Conservation (phyloP, 2,113 vertebrate species). For the Microcebus murinus region DNA sequence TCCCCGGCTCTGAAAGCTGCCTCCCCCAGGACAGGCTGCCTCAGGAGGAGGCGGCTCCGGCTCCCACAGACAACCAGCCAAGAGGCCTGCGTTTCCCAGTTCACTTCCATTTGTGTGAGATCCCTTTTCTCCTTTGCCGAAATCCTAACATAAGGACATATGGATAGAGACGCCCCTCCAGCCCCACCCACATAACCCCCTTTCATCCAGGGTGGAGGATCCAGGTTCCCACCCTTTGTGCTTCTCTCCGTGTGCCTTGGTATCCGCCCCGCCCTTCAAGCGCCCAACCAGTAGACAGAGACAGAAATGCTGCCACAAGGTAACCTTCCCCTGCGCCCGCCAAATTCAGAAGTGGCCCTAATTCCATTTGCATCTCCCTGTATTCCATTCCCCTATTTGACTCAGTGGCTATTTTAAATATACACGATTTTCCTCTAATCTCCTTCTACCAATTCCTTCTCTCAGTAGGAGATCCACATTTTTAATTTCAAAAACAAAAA, state of each 20-base stretch:
- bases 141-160: background rate
- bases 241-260: rapidly evolving
- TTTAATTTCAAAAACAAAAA: background rate
- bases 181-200: rapidly evolving
- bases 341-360: background rate
- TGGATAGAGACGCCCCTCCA: background rate
- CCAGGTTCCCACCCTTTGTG: no score
- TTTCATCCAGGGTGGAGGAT: background rate
- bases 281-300: background rate
- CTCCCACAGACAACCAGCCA: rapidly evolving
- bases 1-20: background rate
- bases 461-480: background rate
- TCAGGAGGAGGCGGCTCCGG: no score
- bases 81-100: background rate
- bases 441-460: background rate
- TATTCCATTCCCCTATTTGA: no score
- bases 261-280: background rate
- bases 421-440: background rate
- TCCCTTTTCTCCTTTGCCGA: background rate
- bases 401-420: background rate
- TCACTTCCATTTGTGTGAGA: no score
- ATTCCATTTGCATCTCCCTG: background rate
- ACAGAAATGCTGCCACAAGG: background rate
- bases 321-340: no score
- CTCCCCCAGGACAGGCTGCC: background rate